These are phyloP conservation scores for Synanceia verrucosa DNA, from an alignment of 2,797 vertebrate genomes.

Conservation along the genomic window DNA sequence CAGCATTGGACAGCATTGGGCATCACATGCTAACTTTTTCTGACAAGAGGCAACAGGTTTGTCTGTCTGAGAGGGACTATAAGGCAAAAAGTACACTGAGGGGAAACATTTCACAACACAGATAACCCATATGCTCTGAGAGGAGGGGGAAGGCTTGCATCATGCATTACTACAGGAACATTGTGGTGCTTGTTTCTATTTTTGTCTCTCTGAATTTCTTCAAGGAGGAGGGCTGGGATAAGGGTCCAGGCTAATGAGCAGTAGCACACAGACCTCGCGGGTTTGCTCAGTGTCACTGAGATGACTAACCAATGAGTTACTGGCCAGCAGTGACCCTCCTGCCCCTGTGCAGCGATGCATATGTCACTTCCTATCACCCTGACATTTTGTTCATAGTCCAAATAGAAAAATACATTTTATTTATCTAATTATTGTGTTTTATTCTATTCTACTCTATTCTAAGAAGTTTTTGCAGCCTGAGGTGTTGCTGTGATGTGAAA, in stretches of 20 bases:
- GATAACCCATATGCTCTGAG: not conserved
- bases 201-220: not conserved
- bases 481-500: not conserved
- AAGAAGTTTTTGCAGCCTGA: not conserved
- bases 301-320: conserved; percentile 10
- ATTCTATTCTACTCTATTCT: no score
- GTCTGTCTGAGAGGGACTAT: conserved; percentile 8
- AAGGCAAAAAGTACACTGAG: conserved; percentile 21
- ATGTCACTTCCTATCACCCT: not conserved
- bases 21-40: conserved; percentile 42
- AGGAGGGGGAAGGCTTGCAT: not conserved
- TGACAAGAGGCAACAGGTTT: conserved; percentile 54
- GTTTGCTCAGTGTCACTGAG: conserved; percentile 5
- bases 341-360: not conserved
- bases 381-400: no score
- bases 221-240: not conserved
- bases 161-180: not conserved
- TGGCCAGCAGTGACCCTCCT: not conserved
- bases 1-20: conserved; percentile 13
- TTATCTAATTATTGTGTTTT: no score
- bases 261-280: not conserved
- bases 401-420: no score
- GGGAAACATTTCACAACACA: conserved; percentile 22
- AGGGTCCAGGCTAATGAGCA: conserved; percentile 11
- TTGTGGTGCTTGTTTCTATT: not conserved